Evolutionary conservation across 1,140 invertebrate species (phyloP).

Genomic region (Mactra quadrangularis): DNA sequence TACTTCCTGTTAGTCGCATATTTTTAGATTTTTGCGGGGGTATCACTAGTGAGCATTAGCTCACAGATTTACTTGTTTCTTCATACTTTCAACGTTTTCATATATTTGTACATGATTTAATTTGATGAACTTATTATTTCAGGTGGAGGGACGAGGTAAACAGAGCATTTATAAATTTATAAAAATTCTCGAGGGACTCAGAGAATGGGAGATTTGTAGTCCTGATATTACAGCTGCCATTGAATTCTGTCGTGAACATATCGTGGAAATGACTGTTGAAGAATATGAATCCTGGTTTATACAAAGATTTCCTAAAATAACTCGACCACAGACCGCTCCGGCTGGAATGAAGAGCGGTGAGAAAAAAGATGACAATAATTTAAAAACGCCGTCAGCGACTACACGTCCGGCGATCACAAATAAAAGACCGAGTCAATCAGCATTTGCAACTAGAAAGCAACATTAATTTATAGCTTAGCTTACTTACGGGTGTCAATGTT

Average conservation of each 20-base stretch:
- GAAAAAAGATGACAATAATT: conserved; percentile 39
- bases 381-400: background rate
- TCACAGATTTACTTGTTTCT: too few species aligned
- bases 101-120: too few species aligned
- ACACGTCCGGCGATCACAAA: background rate
- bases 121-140: too few species aligned
- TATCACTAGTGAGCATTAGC: too few species aligned
- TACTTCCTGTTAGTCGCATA: too few species aligned
- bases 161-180: conserved; percentile 80
- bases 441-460: conserved; percentile 26
- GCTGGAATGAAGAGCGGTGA: conserved; percentile 57
- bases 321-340: conserved; percentile 78
- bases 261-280: conserved; percentile 82
- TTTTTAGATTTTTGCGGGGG: too few species aligned
- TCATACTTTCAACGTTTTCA: too few species aligned
- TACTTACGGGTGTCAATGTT: too few species aligned
- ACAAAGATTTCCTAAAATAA: conserved; percentile 77
- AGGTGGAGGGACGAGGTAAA: conserved; percentile 80
- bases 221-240: conserved; percentile 82
- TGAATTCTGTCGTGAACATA: conserved; percentile 82
- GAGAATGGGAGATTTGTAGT: conserved; percentile 83
- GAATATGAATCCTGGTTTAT: conserved; percentile 83
- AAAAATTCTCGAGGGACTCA: conserved; percentile 76
- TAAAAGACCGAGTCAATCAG: conserved; percentile 36
- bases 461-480: too few species aligned